A percentile compares a stretch with the other conserved stretches of the same genome.
phyloP scores from a whole-genome alignment of 1,140 invertebrate species.

The Ceratina australensis region DNA sequence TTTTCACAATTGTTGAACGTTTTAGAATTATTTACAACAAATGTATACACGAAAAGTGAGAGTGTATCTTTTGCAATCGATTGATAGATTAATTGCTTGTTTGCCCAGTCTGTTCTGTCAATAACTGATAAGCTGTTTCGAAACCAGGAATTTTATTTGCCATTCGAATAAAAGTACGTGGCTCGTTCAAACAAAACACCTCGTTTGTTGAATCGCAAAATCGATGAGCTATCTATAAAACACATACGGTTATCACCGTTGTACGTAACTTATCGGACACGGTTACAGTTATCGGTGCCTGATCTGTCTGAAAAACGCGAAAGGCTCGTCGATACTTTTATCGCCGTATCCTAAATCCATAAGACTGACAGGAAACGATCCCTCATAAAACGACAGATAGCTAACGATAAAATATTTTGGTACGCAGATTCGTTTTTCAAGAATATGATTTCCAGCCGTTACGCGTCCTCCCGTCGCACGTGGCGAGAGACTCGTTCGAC shows the following conservation, averaged over 20 bases:
- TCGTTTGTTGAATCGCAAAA: neutral
- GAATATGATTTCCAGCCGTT: constrained; percentile 24
- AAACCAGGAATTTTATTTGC: constrained; percentile 9
- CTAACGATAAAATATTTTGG: neutral
- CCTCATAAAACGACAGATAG: neutral
- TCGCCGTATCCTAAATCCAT: neutral
- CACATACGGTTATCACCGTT: neutral
- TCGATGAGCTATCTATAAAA: constrained; percentile 6
- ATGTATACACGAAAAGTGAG: too few species aligned
- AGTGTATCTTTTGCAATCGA: neutral
- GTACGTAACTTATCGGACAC: too few species aligned
- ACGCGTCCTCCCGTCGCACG: constrained; percentile 43
- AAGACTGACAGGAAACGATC: neutral
- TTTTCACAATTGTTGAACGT: neutral
- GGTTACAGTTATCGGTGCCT: neutral
- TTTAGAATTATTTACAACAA: too few species aligned
- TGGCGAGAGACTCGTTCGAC: constrained; percentile 56
- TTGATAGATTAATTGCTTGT: constrained; percentile 1
- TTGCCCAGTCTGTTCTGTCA: neutral
- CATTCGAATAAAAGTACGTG: neutral
- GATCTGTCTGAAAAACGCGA: constrained; percentile 9
- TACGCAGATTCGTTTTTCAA: neutral
- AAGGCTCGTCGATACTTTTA: neutral
- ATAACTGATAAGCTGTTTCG: constrained; percentile 28
- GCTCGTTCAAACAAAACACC: neutral